Evolutionary conservation across 1,140 invertebrate genomes (phyloP).

Genomic region (Eulimnadia texana): DNA sequence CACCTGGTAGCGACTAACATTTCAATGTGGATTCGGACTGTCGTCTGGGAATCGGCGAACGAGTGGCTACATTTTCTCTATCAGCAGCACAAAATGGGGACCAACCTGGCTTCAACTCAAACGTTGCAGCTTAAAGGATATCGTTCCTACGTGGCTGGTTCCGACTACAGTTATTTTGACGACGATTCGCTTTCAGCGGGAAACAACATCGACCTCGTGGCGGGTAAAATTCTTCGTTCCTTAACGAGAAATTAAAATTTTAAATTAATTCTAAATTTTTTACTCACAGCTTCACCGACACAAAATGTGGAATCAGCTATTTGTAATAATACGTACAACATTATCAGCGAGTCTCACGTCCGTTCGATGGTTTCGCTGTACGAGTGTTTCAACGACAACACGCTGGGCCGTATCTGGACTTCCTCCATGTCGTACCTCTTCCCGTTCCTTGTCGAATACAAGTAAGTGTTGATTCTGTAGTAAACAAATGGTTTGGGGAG

Average conservation of each 20-base stretch:
- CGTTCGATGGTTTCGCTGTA: conserved; percentile 38
- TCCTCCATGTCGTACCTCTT: conserved; percentile 44
- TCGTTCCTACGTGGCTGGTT: conserved; percentile 24
- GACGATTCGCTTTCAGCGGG: neutral
- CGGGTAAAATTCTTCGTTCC: neutral
- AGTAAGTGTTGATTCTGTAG: conserved; percentile 28
- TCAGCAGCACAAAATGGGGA: conserved; percentile 28
- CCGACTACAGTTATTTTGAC: conserved; percentile 11
- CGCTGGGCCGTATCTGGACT: conserved; percentile 42
- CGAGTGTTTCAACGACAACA: conserved; percentile 41
- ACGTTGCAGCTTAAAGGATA: conserved; percentile 31
- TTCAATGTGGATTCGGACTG: conserved; percentile 41
- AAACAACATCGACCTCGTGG: conserved; percentile 10
- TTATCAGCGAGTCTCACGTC: conserved; percentile 33
- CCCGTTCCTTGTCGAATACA: conserved; percentile 46
- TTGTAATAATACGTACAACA: conserved; percentile 14
- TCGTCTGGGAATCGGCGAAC: conserved; percentile 42
- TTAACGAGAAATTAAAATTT: too few species aligned
- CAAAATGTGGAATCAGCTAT: neutral
- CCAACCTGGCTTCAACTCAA: conserved; percentile 18
- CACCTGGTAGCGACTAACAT: conserved; percentile 44
- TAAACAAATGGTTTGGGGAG: too few species aligned
- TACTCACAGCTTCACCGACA: too few species aligned
- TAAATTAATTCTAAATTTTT: too few species aligned
- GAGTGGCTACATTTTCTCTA: conserved; percentile 38